A percentile compares a stretch with the other conserved stretches of the same genome.
phyloP scores from a whole-genome alignment of 1,140 invertebrate genomes.

The Trachymyrmex cornetzi region DNA sequence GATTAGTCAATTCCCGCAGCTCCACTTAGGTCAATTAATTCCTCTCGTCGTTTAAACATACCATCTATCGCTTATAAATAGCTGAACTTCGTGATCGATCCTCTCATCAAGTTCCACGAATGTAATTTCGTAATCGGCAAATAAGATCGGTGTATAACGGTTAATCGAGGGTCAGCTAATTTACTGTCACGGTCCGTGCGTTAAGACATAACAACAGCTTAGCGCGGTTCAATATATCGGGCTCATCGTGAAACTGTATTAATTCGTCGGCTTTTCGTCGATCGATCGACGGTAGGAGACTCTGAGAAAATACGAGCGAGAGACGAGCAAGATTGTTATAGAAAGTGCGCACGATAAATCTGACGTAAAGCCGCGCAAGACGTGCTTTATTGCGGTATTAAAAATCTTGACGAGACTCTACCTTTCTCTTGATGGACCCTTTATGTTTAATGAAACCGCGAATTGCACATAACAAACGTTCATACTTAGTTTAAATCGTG shows the following conservation, averaged over 20 bases:
- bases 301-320: constrained; percentile 14
- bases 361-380: constrained; percentile 33
- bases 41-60: constrained; percentile 31
- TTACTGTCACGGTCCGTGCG: constrained; percentile 31
- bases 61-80: constrained; percentile 40
- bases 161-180: constrained; percentile 63
- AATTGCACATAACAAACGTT: not conserved
- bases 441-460: constrained; percentile 38
- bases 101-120: constrained; percentile 39
- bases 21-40: constrained; percentile 48
- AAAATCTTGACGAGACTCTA: constrained; percentile 22
- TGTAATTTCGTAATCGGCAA: constrained; percentile 60
- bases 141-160: constrained; percentile 59
- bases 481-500: constrained; percentile 12
- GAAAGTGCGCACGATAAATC: constrained; percentile 45
- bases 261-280: constrained; percentile 42
- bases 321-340: not conserved
- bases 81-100: constrained; percentile 10
- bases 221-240: not conserved
- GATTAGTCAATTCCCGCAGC: constrained; percentile 34
- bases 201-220: constrained; percentile 33
- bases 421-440: constrained; percentile 38
- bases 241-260: constrained; percentile 18
- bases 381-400: constrained; percentile 46
- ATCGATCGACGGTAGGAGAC: constrained; percentile 11